A percentile compares a stretch with the other conserved stretches of the same genome.
These are phyloP conservation scores for Xestobium rufovillosum DNA, from an alignment of 2,888 invertebrate species.

Conservation along the genomic window DNA sequence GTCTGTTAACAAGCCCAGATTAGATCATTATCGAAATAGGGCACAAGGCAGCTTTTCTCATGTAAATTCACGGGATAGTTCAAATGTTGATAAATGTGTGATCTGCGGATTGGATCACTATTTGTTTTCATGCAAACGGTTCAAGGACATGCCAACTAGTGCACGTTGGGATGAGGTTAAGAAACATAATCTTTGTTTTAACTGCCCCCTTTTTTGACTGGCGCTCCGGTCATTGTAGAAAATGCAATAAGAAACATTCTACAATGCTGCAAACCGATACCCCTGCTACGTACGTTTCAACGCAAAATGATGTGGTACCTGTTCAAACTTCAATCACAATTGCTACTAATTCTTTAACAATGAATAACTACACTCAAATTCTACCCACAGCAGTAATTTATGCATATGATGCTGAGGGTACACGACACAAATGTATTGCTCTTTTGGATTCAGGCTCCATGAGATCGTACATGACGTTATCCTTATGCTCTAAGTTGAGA, in stretches of 20 bases:
- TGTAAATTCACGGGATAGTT: too few species aligned
- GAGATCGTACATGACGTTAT: conserved; percentile 2
- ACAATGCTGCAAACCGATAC: not conserved
- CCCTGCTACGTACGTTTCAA: not conserved
- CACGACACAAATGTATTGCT: not conserved
- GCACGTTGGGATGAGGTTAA: too few species aligned
- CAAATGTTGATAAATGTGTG: too few species aligned
- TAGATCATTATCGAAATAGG: too few species aligned
- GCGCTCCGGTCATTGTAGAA: not conserved
- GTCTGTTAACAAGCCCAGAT: too few species aligned
- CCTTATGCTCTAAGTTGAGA: not conserved
- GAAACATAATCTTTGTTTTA: not conserved
- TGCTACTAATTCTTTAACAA: not conserved
- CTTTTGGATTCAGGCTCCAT: not conserved
- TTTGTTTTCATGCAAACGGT: too few species aligned
- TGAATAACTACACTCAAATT: too few species aligned
- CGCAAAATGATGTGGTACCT: not conserved
- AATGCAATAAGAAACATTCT: not conserved
- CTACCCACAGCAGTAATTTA: not conserved
- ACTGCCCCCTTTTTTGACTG: conserved; percentile 1
- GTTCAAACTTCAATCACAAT: not conserved
- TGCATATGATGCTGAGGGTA: not conserved
- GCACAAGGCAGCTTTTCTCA: too few species aligned
- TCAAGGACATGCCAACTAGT: too few species aligned
- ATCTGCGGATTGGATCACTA: too few species aligned